Base-by-base conservation (phyloP, 2,888 invertebrate species). In the Chydorus sphaericus region DNA sequence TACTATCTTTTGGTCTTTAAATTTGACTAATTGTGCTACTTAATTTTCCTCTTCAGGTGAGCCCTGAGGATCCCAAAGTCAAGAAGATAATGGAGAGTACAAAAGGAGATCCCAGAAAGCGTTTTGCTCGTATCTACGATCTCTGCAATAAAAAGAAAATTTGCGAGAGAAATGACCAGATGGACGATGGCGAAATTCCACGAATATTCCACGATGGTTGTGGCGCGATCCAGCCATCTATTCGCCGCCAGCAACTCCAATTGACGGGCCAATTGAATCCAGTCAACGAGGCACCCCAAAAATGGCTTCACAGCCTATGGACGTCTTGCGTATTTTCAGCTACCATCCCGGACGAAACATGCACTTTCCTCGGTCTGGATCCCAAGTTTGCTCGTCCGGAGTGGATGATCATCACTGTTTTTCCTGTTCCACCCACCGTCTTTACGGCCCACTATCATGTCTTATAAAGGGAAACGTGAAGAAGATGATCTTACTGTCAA, bases 401-500 rank as follows among this genome's bases (percentile, higher is more conserved):
- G 74, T 99, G 98, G 97, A 97, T 99, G 97, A 85, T 99, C 61
- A 80, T 93, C 6, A 96, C 97, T 2, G 94, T 94, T 11, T 70
- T 98, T 58, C 98, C 98, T 0, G 98, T 99, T 0, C 96, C 98
- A 1, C 98, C 98, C 4, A 10, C 72, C 98, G 26, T 81, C 89
- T 1, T 97, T 98, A 0, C 78, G 98, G 61, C 98, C 98, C 0
- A 96, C 98, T 54, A 97, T 98, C 5, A 92, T 97, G 7, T 97
- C 97, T 90, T 90, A 90, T 71, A 98, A 97, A n/a, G 89, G 96
- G 1, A 96, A 97, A 0, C 85, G 91, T 68, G 98, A 97, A 78
- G 80, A 80, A 73, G 98, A 99, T 67, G 98, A 99, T 78, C 80
- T 99, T 65, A 99, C 98, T 0, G 97, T 99, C 72, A 99, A 99